These are phyloP conservation scores for Pavo muticus DNA, from an alignment of 2,113 vertebrate species.

Conservation along the genomic window DNA sequence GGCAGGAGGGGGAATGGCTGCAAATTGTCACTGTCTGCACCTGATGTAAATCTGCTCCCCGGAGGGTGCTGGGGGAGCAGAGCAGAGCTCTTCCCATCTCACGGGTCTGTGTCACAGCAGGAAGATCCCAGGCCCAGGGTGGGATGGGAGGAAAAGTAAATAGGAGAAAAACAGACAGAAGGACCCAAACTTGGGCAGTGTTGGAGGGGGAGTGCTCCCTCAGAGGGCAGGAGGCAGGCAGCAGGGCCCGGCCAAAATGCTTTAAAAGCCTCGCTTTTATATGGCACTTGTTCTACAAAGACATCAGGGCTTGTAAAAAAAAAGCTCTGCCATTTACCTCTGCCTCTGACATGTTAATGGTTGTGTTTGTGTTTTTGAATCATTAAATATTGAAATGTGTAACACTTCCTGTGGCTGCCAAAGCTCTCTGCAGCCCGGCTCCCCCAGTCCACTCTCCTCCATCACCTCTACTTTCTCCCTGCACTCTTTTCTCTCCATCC, in stretches of 20 bases:
- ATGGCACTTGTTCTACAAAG: conserved; percentile 58
- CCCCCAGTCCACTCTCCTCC: neutral
- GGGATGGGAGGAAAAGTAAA: neutral
- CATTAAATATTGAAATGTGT: conserved; percentile 74
- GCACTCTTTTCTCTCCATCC: neutral
- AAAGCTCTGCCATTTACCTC: conserved; percentile 61
- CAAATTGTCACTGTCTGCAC: conserved; percentile 30
- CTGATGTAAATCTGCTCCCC: conserved; percentile 18
- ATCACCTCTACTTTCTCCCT: neutral
- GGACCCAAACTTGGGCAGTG: rapidly evolving
- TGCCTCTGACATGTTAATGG: conserved; percentile 71
- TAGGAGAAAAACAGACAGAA: neutral
- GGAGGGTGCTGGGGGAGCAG: neutral
- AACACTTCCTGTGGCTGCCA: conserved; percentile 65
- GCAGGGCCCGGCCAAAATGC: neutral
- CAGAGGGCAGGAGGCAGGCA: neutral
- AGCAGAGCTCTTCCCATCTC: conserved; percentile 1
- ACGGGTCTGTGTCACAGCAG: neutral
- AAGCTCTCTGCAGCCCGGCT: neutral
- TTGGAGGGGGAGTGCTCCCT: neutral
- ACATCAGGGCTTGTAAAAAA: conserved; percentile 38
- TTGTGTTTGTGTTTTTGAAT: conserved; percentile 69
- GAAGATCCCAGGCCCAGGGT: neutral
- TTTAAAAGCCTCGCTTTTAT: conserved; percentile 37
- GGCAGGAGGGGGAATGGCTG: neutral